Base-by-base conservation (phyloP, 2,113 vertebrate genomes). In the Rhinichthys klamathensis region DNA sequence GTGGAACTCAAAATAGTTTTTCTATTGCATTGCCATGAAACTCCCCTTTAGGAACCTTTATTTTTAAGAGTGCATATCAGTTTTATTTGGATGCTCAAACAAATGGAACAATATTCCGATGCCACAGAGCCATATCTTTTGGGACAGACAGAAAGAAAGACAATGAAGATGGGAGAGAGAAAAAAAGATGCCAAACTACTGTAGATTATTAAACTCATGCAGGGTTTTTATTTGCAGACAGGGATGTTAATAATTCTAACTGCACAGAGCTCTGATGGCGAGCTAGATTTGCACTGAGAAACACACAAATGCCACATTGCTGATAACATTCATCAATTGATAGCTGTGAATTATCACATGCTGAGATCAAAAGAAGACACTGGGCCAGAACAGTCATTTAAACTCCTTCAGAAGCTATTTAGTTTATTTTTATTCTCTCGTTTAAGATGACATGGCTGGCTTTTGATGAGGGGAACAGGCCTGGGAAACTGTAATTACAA, bases 321-420 rank as follows among this genome's bases (percentile, higher is more conserved):
- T 27, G 41, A 49, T 87, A 82, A 89, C 82, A 86, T 90, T 87
- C 85, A 89, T 84, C 67, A 75, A 23, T 38, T 51, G 82, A 54
- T 83, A 73, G 54, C 70, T 25, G n/a, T 51, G 56, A 77, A 84
- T 89, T 73, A 84, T 86, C 54, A 23, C 56, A 51, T 3, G 46
- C 72, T 61, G 58, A 61, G 16, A 85, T 88, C 80, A 86, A 41
- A 72, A n/a, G 35, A 35, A 56, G 18, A 44, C 82, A 56, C 69
- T 80, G 25, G 16, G 38, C 30, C 32, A 30, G 75, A 84, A 77
- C 76, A 25, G 23, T 56, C 12, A 70, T 77, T 79, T 61, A 85
- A 82, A 58, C 16, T 49, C 23, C 35, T 63, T 65, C 30, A n/a
- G 58, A 51, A 44, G 79, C 72, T 18, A 49, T 76, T 63, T 58